These are phyloP conservation scores for Drosophila leonis DNA, from an alignment of 2,888 invertebrate species.

Conservation along the genomic window DNA sequence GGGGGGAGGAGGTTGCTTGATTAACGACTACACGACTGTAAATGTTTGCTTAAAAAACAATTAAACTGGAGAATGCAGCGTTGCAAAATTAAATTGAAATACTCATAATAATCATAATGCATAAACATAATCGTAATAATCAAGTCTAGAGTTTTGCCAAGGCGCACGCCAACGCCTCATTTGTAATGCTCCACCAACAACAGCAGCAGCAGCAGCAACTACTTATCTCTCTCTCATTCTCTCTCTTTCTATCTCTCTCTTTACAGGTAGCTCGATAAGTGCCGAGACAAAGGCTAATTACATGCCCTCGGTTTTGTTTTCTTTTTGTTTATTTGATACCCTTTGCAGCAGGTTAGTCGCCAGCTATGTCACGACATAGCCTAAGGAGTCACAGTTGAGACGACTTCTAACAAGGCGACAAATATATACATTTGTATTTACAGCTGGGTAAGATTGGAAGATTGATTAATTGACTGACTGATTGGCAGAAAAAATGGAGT, in stretches of 20 bases:
- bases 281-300: conserved; percentile 48
- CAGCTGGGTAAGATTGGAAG: not conserved
- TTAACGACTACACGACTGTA: conserved; percentile 57
- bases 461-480: not conserved
- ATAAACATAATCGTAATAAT: conserved; percentile 43
- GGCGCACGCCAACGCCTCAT: conserved; percentile 80
- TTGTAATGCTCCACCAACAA: conserved; percentile 71
- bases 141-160: conserved; percentile 22
- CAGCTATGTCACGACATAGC: not conserved
- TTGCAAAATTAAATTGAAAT: conserved; percentile 43
- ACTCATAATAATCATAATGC: conserved; percentile 41
- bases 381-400: conserved; percentile 1
- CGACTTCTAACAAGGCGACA: not conserved
- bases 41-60: conserved; percentile 73
- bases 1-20: conserved; percentile 19
- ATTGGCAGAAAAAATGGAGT: not conserved
- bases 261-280: conserved; percentile 15
- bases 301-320: conserved; percentile 25
- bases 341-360: conserved; percentile 1
- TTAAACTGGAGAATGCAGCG: conserved; percentile 51
- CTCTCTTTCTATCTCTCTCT: not conserved
- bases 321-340: conserved; percentile 15
- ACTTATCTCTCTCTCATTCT: not conserved
- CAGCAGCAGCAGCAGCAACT: not conserved
- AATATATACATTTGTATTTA: not conserved